phyloP scores from a whole-genome alignment of 2,888 invertebrate genomes.

The Actias luna region DNA sequence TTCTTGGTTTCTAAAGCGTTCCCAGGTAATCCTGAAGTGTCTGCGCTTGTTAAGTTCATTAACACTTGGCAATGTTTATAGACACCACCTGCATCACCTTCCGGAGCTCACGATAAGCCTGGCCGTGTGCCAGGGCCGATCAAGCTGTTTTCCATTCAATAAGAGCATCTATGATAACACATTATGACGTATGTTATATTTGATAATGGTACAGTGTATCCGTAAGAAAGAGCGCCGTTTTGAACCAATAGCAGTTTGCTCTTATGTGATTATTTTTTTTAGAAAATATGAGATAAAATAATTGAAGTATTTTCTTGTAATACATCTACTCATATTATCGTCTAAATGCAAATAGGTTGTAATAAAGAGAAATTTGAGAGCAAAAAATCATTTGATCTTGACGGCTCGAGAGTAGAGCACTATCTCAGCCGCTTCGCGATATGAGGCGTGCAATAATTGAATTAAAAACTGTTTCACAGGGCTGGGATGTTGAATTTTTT shows the following conservation, averaged over 20 bases:
- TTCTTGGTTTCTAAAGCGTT: too few relatives aligned
- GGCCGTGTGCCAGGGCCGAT: constrained; percentile 27
- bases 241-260: neutral
- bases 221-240: neutral
- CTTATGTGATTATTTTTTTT: neutral
- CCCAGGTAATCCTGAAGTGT: neutral
- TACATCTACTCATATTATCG: too few relatives aligned
- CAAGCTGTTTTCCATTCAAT: constrained; percentile 2
- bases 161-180: neutral
- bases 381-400: too few relatives aligned
- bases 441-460: too few relatives aligned
- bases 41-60: constrained; percentile 66
- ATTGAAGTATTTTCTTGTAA: too few relatives aligned
- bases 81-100: constrained; percentile 62
- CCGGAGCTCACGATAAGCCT: constrained; percentile 17
- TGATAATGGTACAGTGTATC: neutral
- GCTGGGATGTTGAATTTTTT: too few relatives aligned
- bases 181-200: neutral
- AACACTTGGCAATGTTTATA: constrained; percentile 65
- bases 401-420: too few relatives aligned
- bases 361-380: too few relatives aligned
- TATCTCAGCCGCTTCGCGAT: too few relatives aligned
- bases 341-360: too few relatives aligned
- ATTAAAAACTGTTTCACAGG: too few relatives aligned
- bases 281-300: too few relatives aligned